Evolutionary conservation across 1,140 invertebrate species (phyloP).

Genomic region (Nasonia giraulti): DNA sequence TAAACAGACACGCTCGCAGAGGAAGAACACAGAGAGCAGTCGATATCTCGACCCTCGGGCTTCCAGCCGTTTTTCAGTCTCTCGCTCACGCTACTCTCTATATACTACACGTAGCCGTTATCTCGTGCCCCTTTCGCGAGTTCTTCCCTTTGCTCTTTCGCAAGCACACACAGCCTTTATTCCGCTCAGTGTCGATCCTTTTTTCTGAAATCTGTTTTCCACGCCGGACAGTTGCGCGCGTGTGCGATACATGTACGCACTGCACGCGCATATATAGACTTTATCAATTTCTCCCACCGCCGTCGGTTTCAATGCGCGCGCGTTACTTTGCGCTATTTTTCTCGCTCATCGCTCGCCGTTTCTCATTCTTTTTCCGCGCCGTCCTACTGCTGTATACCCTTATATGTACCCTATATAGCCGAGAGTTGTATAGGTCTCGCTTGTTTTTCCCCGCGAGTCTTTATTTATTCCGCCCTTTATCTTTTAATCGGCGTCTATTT

Average conservation of each 20-base stretch:
- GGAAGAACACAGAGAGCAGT: background rate
- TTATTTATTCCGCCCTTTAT: background rate
- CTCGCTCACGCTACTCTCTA: background rate
- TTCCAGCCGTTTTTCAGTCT: background rate
- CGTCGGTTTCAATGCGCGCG: background rate
- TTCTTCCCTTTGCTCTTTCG: background rate
- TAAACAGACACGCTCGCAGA: background rate
- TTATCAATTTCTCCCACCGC: background rate
- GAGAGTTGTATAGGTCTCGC: no score
- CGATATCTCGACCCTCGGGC: slow-evolving; percentile 18
- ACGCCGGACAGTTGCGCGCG: background rate
- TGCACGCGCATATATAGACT: background rate
- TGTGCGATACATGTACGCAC: background rate
- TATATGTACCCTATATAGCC: no score
- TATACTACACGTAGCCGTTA: background rate
- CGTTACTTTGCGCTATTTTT: background rate
- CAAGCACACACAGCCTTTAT: background rate
- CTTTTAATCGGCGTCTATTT: background rate
- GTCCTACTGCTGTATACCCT: no score
- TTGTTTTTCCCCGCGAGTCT: no score
- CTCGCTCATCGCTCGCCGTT: background rate
- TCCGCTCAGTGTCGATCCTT: background rate
- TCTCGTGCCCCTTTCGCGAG: background rate
- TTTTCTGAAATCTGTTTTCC: slow-evolving; percentile 5
- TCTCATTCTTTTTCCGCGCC: background rate